These are phyloP conservation scores for Astatotilapia flaviijosephi DNA, from an alignment of 2,113 vertebrate species.

Conservation along the genomic window DNA sequence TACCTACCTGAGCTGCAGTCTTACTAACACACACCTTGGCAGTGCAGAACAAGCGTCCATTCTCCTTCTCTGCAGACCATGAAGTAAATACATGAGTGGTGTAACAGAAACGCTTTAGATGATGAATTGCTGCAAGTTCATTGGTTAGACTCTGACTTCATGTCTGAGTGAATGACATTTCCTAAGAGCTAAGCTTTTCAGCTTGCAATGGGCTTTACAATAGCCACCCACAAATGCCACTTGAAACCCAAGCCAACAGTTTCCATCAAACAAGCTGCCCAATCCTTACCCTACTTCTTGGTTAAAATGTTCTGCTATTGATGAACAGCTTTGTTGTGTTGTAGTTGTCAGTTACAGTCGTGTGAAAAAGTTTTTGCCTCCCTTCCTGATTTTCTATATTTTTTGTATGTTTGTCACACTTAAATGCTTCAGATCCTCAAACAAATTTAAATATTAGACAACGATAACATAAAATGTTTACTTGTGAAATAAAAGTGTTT, in stretches of 20 bases:
- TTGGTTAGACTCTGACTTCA: constrained; percentile 24
- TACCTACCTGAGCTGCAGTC: constrained; percentile 42
- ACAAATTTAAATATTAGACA: neutral
- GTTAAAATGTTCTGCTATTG: neutral
- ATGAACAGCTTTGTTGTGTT: neutral
- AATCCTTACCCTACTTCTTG: neutral
- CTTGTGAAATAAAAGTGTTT: neutral
- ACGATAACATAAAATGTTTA: neutral
- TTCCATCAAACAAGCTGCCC: constrained; percentile 34
- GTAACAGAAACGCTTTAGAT: constrained; percentile 49
- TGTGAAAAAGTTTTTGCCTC: neutral
- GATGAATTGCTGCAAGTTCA: constrained; percentile 49
- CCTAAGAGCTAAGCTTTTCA: constrained; percentile 51
- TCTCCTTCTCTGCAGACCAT: constrained; percentile 60
- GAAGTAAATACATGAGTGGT: constrained; percentile 58
- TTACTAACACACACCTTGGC: constrained; percentile 35
- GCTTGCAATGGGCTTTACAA: constrained; percentile 28
- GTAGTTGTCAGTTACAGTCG: neutral
- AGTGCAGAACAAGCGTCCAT: constrained; percentile 56
- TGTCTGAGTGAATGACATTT: constrained; percentile 52
- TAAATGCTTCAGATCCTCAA: neutral
- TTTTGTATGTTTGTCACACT: neutral
- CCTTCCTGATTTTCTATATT: neutral
- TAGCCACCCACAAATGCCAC: constrained; percentile 46
- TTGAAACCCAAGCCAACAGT: constrained; percentile 44